Conservation (phyloP, 2,888 invertebrate genomes). For the Tuberolachnus salignus region DNA sequence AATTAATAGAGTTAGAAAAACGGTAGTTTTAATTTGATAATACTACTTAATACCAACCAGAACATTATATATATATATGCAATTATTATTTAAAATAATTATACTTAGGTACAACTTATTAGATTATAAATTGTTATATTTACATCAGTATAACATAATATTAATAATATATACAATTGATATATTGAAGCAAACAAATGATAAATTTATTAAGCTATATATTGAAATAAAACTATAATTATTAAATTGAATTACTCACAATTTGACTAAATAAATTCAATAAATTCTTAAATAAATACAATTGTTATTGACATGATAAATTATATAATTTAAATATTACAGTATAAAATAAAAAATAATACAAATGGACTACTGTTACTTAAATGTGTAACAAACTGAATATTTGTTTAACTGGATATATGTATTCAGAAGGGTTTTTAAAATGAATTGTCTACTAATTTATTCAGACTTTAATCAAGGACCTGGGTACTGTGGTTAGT, state of each 20-base stretch:
- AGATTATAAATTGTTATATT: not conserved
- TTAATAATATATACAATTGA: no score
- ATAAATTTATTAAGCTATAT: not conserved
- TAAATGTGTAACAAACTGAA: no score
- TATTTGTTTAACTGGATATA: no score
- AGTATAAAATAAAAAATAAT: not conserved
- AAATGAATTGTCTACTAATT: not conserved
- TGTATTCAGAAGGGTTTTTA: not conserved
- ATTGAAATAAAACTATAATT: not conserved
- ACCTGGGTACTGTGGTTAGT: conserved; percentile 50
- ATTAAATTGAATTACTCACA: no score
- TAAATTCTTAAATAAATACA: not conserved
- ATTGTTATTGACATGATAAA: no score
- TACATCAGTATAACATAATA: not conserved
- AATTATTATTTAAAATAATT: conserved; percentile 8
- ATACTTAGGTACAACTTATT: not conserved
- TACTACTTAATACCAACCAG: no score
- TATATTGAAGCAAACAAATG: not conserved
- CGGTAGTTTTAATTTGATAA: no score
- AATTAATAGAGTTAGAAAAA: no score
- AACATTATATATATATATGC: not conserved
- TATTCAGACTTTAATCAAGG: conserved; percentile 52
- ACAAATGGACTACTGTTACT: no score
- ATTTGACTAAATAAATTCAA: no score
- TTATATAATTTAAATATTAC: not conserved